Conservation (phyloP, 1,140 invertebrate genomes). For the Agrilus planipennis region DNA sequence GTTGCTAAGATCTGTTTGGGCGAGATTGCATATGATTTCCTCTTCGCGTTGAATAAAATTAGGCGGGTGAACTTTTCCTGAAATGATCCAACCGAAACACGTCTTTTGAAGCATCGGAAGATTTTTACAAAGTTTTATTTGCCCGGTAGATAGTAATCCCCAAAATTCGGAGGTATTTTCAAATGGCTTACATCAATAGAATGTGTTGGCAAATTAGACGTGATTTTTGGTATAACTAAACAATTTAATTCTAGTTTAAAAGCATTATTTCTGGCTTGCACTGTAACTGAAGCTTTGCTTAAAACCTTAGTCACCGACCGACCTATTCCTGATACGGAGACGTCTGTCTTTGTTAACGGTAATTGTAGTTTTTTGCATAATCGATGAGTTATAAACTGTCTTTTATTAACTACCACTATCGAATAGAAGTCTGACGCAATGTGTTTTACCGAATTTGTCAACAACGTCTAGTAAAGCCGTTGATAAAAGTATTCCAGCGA, state of each 20-base stretch:
- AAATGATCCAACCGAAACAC: conserved; percentile 3
- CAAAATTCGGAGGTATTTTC: neutral
- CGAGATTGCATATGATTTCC: too few species aligned
- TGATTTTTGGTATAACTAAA: neutral
- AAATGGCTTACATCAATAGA: neutral
- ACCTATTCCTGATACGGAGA: too few species aligned
- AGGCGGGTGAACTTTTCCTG: neutral
- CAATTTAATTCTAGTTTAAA: neutral
- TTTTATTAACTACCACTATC: conserved; percentile 3
- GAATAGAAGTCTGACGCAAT: neutral
- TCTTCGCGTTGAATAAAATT: too few species aligned
- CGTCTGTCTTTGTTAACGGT: too few species aligned
- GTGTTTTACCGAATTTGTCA: neutral
- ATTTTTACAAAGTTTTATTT: neutral
- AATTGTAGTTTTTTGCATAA: neutral
- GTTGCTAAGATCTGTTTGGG: neutral
- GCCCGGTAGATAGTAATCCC: neutral
- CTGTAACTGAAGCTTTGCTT: too few species aligned
- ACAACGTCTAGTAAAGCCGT: neutral
- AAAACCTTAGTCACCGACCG: too few species aligned
- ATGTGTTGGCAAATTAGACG: neutral
- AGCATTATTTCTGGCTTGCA: neutral
- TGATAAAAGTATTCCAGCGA: conserved; percentile 4
- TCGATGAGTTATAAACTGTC: neutral
- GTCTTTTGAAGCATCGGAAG: neutral